These are phyloP conservation scores for Micronycteris hirsuta DNA, from an alignment of 2,113 vertebrate species.

Conservation along the genomic window DNA sequence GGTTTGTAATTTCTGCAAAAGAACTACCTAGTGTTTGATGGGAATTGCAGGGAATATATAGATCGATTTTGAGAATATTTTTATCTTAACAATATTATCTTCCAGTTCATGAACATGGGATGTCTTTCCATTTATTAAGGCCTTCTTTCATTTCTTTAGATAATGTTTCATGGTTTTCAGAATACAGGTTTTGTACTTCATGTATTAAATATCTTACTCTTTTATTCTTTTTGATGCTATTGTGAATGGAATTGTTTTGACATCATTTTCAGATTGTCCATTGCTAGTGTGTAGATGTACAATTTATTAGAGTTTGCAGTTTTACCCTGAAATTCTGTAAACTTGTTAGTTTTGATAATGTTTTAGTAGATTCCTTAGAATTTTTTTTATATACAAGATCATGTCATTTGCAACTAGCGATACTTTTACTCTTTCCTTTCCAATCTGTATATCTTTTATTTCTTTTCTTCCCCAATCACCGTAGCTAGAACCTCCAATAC, in stretches of 20 bases:
- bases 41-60: background rate
- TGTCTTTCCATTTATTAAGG: background rate
- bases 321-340: background rate
- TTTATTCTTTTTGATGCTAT: background rate
- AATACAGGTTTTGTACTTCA: background rate
- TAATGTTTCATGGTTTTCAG: background rate
- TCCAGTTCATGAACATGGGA: background rate
- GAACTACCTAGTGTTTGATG: background rate
- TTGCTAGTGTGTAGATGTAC: background rate
- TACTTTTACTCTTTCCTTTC: background rate
- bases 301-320: background rate
- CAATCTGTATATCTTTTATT: background rate
- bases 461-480: background rate
- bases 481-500: background rate
- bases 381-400: background rate
- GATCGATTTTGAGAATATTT: background rate
- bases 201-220: background rate
- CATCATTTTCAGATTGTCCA: background rate
- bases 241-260: background rate
- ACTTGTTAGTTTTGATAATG: background rate
- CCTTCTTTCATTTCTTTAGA: background rate
- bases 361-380: background rate
- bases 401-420: background rate
- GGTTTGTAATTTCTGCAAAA: background rate
- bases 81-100: background rate